phyloP scores from a whole-genome alignment of 2,113 vertebrate genomes.

The Pelodiscus sinensis region DNA sequence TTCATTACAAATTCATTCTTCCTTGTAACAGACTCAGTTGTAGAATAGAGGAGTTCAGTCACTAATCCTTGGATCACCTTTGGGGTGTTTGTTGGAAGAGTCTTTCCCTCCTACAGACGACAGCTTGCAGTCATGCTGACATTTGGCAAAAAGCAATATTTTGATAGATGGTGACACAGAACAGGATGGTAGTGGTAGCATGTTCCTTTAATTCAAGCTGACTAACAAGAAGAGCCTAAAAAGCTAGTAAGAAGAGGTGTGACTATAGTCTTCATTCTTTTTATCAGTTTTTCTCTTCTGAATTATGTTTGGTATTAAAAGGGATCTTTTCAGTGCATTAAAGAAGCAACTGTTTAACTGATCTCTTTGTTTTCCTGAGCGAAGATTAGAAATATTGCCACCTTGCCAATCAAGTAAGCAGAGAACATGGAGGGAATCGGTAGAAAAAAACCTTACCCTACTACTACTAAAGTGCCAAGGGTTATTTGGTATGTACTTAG shows the following conservation, averaged over 20 bases:
- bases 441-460: neutral
- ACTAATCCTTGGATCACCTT: neutral
- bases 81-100: neutral
- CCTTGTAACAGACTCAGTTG: neutral
- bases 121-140: neutral
- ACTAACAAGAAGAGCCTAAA: neutral
- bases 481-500: neutral
- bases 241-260: neutral
- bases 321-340: neutral
- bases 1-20: neutral
- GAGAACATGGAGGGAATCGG: neutral
- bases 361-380: neutral
- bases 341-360: neutral
- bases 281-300: neutral
- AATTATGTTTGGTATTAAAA: neutral
- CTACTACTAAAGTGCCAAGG: neutral
- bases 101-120: neutral
- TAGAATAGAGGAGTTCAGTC: neutral
- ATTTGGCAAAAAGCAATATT: accelerated
- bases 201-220: neutral
- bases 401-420: neutral
- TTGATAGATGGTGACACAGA: neutral
- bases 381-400: neutral
- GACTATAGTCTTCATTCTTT: neutral
- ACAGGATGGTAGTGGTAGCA: neutral